These are phyloP conservation scores for Ibidorhyncha struthersii DNA, from an alignment of 2,113 vertebrate genomes.

Conservation along the genomic window DNA sequence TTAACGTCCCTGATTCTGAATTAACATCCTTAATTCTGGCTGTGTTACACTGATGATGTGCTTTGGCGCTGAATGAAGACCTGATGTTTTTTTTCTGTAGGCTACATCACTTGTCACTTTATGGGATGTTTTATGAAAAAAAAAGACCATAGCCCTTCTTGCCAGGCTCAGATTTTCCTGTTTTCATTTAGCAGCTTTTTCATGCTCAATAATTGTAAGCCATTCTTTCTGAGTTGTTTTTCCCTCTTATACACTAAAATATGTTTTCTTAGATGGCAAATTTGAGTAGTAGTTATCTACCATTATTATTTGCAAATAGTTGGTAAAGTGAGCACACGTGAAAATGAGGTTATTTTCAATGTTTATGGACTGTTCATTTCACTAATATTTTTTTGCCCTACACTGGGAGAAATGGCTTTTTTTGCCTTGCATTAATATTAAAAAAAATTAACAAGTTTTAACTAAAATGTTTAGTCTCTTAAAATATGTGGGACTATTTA, in stretches of 20 bases:
- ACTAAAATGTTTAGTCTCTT: not conserved
- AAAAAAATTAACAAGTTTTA: not conserved
- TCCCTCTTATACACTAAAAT: not conserved
- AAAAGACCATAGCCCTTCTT: not conserved
- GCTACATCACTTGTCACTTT: not conserved
- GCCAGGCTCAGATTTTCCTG: not conserved
- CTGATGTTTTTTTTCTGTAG: not conserved
- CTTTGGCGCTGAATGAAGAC: not conserved
- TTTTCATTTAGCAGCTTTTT: not conserved
- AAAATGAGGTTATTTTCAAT: not conserved
- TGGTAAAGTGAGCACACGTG: not conserved
- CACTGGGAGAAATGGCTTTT: not conserved
- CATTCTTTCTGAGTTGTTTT: not conserved
- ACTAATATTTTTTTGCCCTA: not conserved
- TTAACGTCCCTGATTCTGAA: not conserved
- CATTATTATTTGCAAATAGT: not conserved
- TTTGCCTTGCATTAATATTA: not conserved
- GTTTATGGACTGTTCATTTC: not conserved
- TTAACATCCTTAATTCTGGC: not conserved
- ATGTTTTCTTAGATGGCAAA: not conserved
- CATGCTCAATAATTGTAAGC: not conserved
- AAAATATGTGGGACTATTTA: not conserved
- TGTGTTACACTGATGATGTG: not conserved
- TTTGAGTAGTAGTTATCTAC: not conserved
- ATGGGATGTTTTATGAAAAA: not conserved